Conservation (phyloP, 64 coral and sea anemone genomes). For the Stichodactyla helianthus region DNA sequence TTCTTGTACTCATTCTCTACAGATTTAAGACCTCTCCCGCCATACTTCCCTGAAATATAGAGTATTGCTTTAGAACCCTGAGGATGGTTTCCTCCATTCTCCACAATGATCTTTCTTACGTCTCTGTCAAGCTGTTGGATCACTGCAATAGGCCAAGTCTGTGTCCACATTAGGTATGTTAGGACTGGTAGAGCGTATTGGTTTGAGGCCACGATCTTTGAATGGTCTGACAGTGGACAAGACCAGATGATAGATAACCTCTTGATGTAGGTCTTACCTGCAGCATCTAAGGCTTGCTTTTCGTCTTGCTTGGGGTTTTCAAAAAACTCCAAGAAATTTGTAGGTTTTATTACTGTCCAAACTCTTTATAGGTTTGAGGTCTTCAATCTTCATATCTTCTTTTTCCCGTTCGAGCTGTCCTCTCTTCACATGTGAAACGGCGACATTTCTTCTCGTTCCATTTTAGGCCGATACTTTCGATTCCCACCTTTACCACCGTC, state of each 20-base stretch:
- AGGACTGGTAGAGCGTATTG: conserved; percentile 15
- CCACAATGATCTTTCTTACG: no score
- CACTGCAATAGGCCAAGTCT: neutral
- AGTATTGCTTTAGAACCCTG: no score
- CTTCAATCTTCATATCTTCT: neutral
- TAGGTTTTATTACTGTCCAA: neutral
- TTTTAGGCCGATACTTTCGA: neutral
- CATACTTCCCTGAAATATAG: no score
- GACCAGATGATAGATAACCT: conserved; percentile 36
- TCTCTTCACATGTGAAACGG: conserved; percentile 16
- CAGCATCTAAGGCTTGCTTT: neutral
- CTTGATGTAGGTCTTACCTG: conserved; percentile 15
- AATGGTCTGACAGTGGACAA: conserved; percentile 28
- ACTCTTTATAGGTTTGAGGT: neutral
- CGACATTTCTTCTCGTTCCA: neutral
- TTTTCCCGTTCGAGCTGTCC: neutral
- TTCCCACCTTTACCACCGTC: neutral
- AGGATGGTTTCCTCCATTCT: no score
- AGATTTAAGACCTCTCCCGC: no score
- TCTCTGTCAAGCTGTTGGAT: neutral
- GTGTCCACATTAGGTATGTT: conserved; percentile 19
- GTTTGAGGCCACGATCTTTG: conserved; percentile 10
- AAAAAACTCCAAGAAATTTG: conserved; percentile 22
- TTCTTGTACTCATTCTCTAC: no score
- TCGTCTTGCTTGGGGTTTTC: neutral